Evolutionary conservation across 2,797 vertebrate species (phyloP), one percentile per base, ranked within the genome.

Genomic region (Merluccius polli): DNA sequence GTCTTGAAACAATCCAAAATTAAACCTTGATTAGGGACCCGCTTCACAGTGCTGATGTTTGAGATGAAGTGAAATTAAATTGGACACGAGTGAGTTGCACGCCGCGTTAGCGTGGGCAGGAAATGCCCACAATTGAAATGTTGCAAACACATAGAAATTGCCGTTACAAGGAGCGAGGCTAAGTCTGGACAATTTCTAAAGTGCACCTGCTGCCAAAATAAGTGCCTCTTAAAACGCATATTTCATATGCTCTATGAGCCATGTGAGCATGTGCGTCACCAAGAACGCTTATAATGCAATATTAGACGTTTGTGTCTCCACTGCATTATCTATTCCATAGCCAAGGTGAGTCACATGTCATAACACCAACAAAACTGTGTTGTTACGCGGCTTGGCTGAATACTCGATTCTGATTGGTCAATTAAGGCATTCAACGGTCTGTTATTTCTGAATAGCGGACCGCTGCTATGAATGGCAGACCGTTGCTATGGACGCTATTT

Each of bases 181-280:
- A n/a, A 63, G 27, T 24, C n/a, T 27, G n/a, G 24, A n/a, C 52
- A n/a, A 9, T 59, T 9, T 59, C 21, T 48, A 18, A 8, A 48
- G 44, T 18, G 21, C 44, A 48, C 44, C 44, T 48, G 18, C 18
- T 48, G 44, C 16, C 15, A 48, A 21, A 18, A 18, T 48, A 21
- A 48, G 44, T 21, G 16, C 44, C 3, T 48, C 44, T 48, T 48
- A 48, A 48, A 48, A 15, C 8, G 21, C 69, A 44, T 72, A 84
- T 82, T 59, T 78, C 36, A 77, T 76, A 67, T 73, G 74, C 38
- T 76, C 71, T 65, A 71, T 78, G 30, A 59, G 72, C 73, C 48
- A 21, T 3, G 48, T 52, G 48, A 52, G 48, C 7, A 18, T 48
- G 41, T 48, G 41, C 41, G 16, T 48, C 41, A 16, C 41, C 41